phyloP scores from a whole-genome alignment of 2,797 vertebrate genomes.

The Enteromius mattozi region DNA sequence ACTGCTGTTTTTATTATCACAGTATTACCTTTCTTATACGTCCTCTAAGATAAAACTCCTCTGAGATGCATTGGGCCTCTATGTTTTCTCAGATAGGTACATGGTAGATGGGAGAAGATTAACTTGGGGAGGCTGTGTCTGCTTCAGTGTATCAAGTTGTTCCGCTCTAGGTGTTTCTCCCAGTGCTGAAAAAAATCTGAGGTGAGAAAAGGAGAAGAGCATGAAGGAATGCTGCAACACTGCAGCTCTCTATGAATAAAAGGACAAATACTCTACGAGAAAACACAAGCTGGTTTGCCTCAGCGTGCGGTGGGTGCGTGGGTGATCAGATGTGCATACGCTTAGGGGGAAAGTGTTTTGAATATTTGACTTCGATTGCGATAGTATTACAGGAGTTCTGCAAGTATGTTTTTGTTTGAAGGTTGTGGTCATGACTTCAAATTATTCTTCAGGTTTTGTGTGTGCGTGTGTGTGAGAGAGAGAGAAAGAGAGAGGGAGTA shows the following conservation, averaged over 20 bases:
- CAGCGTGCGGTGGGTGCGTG: conserved; percentile 3
- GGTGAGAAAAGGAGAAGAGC: conserved; percentile 13
- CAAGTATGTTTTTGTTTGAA: conserved; percentile 12
- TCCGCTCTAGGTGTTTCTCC: conserved; percentile 32
- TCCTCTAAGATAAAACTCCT: conserved; percentile 36
- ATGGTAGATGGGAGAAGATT: conserved; percentile 30
- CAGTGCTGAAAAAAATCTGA: background rate
- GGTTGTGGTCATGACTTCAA: conserved; percentile 36
- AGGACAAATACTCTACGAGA: conserved; percentile 27
- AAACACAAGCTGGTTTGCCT: background rate
- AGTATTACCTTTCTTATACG: conserved; percentile 26
- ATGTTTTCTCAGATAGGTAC: conserved; percentile 19
- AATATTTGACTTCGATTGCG: conserved; percentile 27
- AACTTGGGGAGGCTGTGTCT: conserved; percentile 22
- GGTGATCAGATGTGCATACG: conserved; percentile 12
- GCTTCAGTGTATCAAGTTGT: conserved; percentile 33
- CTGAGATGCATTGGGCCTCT: conserved; percentile 24
- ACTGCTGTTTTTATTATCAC: conserved; percentile 22
- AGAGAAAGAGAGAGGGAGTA: background rate
- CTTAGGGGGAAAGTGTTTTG: conserved; percentile 30
- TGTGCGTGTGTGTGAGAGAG: background rate
- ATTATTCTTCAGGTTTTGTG: conserved; percentile 15
- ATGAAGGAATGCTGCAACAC: conserved; percentile 16
- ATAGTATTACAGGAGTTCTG: conserved; percentile 27
- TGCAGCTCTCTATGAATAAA: conserved; percentile 22